Base-by-base conservation (phyloP, 2,113 vertebrate genomes). In the Puntigrus tetrazona region DNA sequence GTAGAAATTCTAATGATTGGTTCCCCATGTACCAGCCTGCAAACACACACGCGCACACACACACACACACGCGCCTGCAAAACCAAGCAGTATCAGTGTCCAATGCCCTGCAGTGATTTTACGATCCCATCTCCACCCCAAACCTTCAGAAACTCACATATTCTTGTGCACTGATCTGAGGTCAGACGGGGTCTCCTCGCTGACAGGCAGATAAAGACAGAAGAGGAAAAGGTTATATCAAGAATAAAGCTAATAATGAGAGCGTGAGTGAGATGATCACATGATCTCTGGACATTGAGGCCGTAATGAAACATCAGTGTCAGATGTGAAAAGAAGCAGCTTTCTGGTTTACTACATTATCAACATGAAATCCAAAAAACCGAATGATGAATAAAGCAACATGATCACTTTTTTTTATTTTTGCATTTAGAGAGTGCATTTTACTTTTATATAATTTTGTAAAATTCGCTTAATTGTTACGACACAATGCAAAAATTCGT, bases 141-240 rank as follows among this genome's bases (percentile, higher is more conserved):
- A 59, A 38, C 75, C 78, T 67, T 67, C 16, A 65, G 18, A 80
- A 80, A 80, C 78, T 80, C 78, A 80, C 78, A 67, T 80, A 65
- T 80, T 65, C 78, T 31, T 80, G 25, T 80, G 78, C 41, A 80
- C 78, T 80, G 78, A 80, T 57, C 75, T 78, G 75, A 78, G 52
- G 78, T 80, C 59, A 80, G 78, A 1, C 25, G 27, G 59, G 59
- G 57, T 65, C 78, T 80, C 59, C 59, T 7, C 29, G 78, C 78
- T 80, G 77, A 79, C 77, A 43, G 77, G 38, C 36, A 79, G 72
- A 75, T 43, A 79, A 79, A 80, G 78, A 80, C 78, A 80, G 34
- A 80, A 80, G n/a, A 57, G 25, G 31, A 61, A 22, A 47, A 20
- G 31, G 27, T 31, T 38, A 80, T 22, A n/a, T 22, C 27, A 25